Conservation (phyloP, 2,113 vertebrate genomes). For the Limanda limanda region DNA sequence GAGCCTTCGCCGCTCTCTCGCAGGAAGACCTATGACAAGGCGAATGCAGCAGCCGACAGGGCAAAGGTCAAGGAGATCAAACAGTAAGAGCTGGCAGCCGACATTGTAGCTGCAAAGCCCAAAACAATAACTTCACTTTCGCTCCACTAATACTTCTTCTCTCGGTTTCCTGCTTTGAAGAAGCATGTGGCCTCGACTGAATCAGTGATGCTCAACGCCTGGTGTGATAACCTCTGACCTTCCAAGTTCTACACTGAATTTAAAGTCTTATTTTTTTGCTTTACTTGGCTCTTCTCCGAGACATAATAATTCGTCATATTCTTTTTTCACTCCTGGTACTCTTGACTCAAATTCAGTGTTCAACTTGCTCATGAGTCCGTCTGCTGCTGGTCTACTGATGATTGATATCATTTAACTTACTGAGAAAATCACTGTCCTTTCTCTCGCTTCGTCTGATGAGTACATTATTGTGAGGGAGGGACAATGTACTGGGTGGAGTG, state of each 20-base stretch:
- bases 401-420: neutral
- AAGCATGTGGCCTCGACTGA: conserved; percentile 68
- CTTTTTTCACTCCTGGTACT: neutral
- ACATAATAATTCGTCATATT: neutral
- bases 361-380: conserved; percentile 50
- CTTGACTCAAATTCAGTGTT: conserved; percentile 60
- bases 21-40: conserved; percentile 93
- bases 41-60: conserved; percentile 83
- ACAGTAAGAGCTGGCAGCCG: conserved; percentile 87
- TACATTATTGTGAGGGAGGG: neutral
- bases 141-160: conserved; percentile 60
- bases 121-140: conserved; percentile 14
- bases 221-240: conserved; percentile 50
- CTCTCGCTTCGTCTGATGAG: conserved; percentile 12
- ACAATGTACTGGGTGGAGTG: neutral
- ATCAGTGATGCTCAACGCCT: conserved; percentile 37
- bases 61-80: conserved; percentile 93
- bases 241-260: conserved; percentile 63
- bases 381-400: conserved; percentile 7
- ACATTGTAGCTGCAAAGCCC: conserved; percentile 44
- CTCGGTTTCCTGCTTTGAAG: conserved; percentile 51
- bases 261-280: neutral
- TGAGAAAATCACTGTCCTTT: neutral
- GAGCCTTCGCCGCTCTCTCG: conserved; percentile 92
- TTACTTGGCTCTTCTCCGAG: neutral